These are phyloP conservation scores for Andrena marginata DNA, from an alignment of 2,888 invertebrate genomes.

Conservation along the genomic window DNA sequence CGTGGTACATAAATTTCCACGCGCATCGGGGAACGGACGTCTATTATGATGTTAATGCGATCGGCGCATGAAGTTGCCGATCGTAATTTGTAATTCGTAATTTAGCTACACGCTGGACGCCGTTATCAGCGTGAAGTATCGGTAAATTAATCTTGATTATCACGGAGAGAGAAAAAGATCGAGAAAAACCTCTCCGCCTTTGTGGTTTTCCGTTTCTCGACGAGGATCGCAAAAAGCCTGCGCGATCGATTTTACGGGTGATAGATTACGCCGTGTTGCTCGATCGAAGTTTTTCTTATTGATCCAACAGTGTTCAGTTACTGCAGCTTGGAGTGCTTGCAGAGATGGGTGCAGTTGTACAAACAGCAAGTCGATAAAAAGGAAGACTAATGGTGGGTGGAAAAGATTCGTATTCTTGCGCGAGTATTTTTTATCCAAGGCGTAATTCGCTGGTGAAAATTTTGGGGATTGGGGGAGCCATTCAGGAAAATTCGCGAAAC, in stretches of 20 bases:
- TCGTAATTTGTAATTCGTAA: neutral
- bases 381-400: too few species aligned
- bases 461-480: neutral
- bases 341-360: conserved; percentile 4
- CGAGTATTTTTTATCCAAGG: neutral
- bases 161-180: neutral
- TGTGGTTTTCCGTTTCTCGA: neutral
- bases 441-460: neutral
- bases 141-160: neutral
- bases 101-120: neutral
- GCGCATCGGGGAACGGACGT: neutral
- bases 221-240: neutral
- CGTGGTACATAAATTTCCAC: conserved; percentile 17
- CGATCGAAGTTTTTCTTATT: neutral
- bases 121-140: neutral
- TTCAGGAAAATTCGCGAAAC: neutral
- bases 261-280: neutral
- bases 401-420: too few species aligned
- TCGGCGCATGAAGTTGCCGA: neutral
- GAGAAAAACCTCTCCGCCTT: neutral
- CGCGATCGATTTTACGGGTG: neutral
- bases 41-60: neutral
- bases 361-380: neutral
- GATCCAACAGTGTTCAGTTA: neutral
- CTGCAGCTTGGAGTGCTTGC: neutral